Percentiles rank a stretch among this genome's conserved stretches.
These are phyloP conservation scores for Labia minor DNA, from an alignment of 2,888 invertebrate genomes.

Conservation along the genomic window DNA sequence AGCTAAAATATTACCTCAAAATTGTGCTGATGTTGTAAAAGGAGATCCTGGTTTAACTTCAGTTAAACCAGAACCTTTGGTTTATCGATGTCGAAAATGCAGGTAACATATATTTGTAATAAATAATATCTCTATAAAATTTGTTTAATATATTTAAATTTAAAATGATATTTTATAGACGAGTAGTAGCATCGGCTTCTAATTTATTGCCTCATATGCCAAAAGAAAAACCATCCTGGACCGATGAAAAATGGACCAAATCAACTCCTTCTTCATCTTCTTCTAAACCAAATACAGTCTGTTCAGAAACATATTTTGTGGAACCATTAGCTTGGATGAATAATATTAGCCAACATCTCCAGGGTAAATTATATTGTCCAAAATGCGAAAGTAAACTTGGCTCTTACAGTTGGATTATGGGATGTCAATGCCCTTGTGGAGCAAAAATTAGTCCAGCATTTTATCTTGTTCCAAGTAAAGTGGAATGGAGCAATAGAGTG, in stretches of 20 bases:
- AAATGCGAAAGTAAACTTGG: slow-evolving; percentile 77
- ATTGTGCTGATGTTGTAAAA: slow-evolving; percentile 63
- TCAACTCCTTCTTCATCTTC: not conserved
- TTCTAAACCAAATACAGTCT: slow-evolving; percentile 34
- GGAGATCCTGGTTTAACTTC: slow-evolving; percentile 65
- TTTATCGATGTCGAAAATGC: slow-evolving; percentile 74
- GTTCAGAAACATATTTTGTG: slow-evolving; percentile 68
- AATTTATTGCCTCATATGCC: slow-evolving; percentile 64
- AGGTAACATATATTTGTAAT: slow-evolving; percentile 40
- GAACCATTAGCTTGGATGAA: slow-evolving; percentile 88
- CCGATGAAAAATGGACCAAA: slow-evolving; percentile 34
- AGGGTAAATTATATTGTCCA: slow-evolving; percentile 78
- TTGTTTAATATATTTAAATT: not conserved
- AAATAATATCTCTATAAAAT: too few relatives aligned
- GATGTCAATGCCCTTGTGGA: slow-evolving; percentile 82
- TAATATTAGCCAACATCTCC: slow-evolving; percentile 52
- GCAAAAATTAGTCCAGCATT: slow-evolving; percentile 83
- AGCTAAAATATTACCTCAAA: slow-evolving; percentile 74
- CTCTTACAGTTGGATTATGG: slow-evolving; percentile 83
- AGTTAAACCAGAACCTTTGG: slow-evolving; percentile 68
- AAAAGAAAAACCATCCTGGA: slow-evolving; percentile 42
- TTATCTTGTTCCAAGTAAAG: slow-evolving; percentile 81
- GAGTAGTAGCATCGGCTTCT: slow-evolving; percentile 68
- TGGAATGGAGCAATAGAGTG: slow-evolving; percentile 78
- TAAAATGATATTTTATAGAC: slow-evolving; percentile 34